phyloP scores from a whole-genome alignment of 2,797 vertebrate genomes.

The Coregonus ussuriensis region DNA sequence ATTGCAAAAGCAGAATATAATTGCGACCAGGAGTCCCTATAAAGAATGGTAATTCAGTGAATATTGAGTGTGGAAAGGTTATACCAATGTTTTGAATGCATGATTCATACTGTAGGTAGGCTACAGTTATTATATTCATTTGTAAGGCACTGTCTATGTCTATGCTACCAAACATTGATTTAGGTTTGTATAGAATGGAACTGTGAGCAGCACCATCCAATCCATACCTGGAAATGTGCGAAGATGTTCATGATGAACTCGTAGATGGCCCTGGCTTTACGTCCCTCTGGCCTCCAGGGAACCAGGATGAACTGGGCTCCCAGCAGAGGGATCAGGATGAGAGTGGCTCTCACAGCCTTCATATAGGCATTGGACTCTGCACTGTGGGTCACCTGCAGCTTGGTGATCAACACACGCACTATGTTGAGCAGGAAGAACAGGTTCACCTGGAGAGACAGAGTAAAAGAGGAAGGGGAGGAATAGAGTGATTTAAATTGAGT shows the following conservation, averaged over 20 bases:
- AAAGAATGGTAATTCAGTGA: conserved; percentile 35
- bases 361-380: conserved; percentile 78
- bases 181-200: background rate
- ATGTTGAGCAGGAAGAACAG: conserved; percentile 83
- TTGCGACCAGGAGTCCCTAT: conserved; percentile 79
- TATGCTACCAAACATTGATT: no score
- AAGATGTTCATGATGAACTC: conserved; percentile 71
- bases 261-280: conserved; percentile 54
- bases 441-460: conserved; percentile 69
- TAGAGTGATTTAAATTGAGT: no score
- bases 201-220: background rate
- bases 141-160: background rate
- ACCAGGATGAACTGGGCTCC: conserved; percentile 77
- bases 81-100: background rate
- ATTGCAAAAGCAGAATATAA: conserved; percentile 83
- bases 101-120: background rate
- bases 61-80: conserved; percentile 3
- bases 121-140: background rate
- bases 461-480: background rate
- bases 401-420: conserved; percentile 80
- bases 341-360: conserved; percentile 80
- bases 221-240: conserved; percentile 73
- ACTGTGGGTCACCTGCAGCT: conserved; percentile 77
- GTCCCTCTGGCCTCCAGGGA: conserved; percentile 63
- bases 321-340: conserved; percentile 81